phyloP scores from a whole-genome alignment of 53 echinoderm and acorn worm species.

The Antedon mediterranea region DNA sequence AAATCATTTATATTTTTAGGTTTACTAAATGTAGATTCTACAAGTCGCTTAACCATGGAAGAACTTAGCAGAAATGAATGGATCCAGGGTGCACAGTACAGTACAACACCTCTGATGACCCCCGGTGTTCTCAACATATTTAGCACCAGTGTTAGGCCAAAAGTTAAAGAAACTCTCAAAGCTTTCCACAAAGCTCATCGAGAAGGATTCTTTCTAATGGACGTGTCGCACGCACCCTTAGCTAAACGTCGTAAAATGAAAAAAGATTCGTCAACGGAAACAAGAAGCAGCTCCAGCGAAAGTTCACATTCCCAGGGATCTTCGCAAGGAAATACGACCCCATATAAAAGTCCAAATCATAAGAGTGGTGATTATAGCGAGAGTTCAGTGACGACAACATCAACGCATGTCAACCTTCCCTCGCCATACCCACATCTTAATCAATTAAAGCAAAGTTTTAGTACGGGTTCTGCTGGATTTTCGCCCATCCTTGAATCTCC shows the following conservation, averaged over 20 bases:
- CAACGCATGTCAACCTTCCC: not conserved
- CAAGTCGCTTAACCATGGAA: conserved; percentile 51
- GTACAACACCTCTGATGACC: conserved; percentile 93
- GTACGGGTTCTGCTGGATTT: conserved; percentile 44
- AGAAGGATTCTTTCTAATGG: conserved; percentile 82
- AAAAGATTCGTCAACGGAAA: conserved; percentile 89
- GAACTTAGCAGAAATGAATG: conserved; percentile 76
- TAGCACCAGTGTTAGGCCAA: conserved; percentile 57
- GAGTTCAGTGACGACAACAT: not conserved
- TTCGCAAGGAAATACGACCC: conserved; percentile 41
- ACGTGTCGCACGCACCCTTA: conserved; percentile 87
- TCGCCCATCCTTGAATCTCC: conserved; percentile 34
- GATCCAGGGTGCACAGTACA: conserved; percentile 77
- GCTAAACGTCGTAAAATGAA: conserved; percentile 93
- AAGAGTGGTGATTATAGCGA: not conserved
- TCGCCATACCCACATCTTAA: not conserved
- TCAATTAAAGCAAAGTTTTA: conserved; percentile 16
- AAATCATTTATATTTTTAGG: conserved; percentile 34
- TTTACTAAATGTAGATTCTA: conserved; percentile 69
- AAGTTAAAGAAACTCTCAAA: conserved; percentile 84
- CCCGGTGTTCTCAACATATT: conserved; percentile 65
- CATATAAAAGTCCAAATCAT: conserved; percentile 23
- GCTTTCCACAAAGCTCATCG: conserved; percentile 86
- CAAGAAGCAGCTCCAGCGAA: conserved; percentile 94
- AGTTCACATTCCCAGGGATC: conserved; percentile 71